Evolutionary conservation across 2,113 vertebrate species (phyloP).

Genomic region (Eleginops maclovinus): DNA sequence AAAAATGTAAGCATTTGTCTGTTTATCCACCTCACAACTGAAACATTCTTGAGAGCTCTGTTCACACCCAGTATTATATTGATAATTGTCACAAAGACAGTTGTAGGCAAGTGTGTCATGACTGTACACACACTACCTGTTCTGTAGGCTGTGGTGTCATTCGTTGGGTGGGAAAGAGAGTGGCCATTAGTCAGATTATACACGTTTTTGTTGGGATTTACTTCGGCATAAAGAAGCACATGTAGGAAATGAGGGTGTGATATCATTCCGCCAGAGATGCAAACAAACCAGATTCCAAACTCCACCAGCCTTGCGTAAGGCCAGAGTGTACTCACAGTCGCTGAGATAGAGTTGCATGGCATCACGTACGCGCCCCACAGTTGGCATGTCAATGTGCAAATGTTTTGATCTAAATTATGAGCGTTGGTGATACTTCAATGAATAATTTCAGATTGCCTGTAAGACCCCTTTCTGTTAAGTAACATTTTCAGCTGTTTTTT

Average conservation of each 20-base stretch:
- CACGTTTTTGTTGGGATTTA: slow-evolving; percentile 15
- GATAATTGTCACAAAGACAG: background rate
- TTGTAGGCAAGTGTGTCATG: background rate
- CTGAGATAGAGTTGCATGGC: background rate
- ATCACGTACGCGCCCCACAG: background rate
- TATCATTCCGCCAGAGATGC: slow-evolving; percentile 45
- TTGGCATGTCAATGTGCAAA: slow-evolving; percentile 5
- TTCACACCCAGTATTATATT: slow-evolving; percentile 11
- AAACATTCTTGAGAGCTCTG: background rate
- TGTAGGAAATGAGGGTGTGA: slow-evolving; percentile 23
- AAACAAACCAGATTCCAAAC: slow-evolving; percentile 55
- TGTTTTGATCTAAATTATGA: slow-evolving; percentile 22
- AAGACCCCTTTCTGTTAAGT: background rate
- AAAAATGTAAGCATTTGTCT: background rate
- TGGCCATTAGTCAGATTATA: background rate
- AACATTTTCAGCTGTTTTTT: too few relatives aligned
- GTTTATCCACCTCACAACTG: background rate
- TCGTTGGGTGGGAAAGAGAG: background rate
- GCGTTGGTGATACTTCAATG: background rate
- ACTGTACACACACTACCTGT: background rate
- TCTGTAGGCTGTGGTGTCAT: slow-evolving; percentile 4
- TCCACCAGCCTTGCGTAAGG: slow-evolving; percentile 42
- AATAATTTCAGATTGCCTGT: background rate
- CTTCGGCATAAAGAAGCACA: slow-evolving; percentile 2
- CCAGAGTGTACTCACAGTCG: background rate